These are phyloP conservation scores for Fregata magnificens DNA, from an alignment of 2,113 vertebrate species.

Conservation along the genomic window DNA sequence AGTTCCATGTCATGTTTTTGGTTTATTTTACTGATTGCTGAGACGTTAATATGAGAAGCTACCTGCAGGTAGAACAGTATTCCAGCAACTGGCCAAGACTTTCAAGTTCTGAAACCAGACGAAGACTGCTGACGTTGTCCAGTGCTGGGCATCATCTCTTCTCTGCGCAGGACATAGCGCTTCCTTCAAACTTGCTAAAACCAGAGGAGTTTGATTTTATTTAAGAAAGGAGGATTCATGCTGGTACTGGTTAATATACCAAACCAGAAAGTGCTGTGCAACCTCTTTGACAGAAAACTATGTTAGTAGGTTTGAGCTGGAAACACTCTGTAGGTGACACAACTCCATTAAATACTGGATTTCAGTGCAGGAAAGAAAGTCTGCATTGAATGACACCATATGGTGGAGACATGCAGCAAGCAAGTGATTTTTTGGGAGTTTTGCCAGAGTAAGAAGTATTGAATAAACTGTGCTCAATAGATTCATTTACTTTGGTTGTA, in stretches of 20 bases:
- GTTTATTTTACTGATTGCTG: not conserved
- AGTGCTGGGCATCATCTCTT: not conserved
- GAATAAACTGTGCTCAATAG: slow-evolving; percentile 64
- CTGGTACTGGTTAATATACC: not conserved
- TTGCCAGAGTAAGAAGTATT: slow-evolving; percentile 57
- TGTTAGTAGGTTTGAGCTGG: slow-evolving; percentile 16
- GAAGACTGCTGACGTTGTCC: not conserved
- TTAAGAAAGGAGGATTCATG: not conserved
- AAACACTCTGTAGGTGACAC: slow-evolving; percentile 20
- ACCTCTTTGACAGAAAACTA: slow-evolving; percentile 22
- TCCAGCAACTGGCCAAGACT: not conserved
- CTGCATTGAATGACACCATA: slow-evolving; percentile 62
- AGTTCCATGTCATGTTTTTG: not conserved
- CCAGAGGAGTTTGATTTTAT: slow-evolving; percentile 6
- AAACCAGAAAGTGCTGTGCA: not conserved
- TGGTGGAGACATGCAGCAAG: slow-evolving; percentile 59
- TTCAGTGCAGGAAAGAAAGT: slow-evolving; percentile 20
- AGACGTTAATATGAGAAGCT: not conserved
- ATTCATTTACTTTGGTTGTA: slow-evolving; percentile 51
- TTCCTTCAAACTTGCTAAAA: not conserved
- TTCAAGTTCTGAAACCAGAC: not conserved
- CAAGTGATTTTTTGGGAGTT: slow-evolving; percentile 55
- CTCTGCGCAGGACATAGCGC: not conserved
- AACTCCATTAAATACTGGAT: slow-evolving; percentile 20
- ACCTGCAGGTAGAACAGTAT: not conserved